Evolutionary conservation across 2,888 invertebrate species (phyloP).

Genomic region (Idaea aversata): DNA sequence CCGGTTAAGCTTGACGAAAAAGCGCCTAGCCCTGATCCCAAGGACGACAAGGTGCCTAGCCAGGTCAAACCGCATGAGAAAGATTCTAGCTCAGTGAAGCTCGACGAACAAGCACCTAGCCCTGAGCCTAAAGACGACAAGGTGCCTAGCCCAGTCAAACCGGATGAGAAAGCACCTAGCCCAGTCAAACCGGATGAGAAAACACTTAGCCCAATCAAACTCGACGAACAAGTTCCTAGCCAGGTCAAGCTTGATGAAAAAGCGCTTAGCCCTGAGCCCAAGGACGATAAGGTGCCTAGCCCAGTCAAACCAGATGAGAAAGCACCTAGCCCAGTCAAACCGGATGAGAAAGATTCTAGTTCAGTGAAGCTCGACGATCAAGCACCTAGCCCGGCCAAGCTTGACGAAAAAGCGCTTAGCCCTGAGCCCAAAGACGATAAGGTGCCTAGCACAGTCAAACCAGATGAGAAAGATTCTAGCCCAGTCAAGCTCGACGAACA

Average conservation of each 20-base stretch:
- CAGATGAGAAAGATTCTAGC: conserved; percentile 3
- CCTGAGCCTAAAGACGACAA: conserved; percentile 13
- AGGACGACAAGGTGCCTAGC: conserved; percentile 4
- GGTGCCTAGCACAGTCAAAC: background rate
- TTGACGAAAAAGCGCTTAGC: conserved; percentile 12
- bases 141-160: conserved; percentile 15
- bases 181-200: conserved; percentile 17
- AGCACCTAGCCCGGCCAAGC: conserved; percentile 2
- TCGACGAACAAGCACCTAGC: conserved; percentile 12
- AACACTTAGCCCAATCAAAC: background rate
- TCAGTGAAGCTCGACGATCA: conserved; percentile 5
- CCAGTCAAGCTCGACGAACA: conserved; percentile 4
- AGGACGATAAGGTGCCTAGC: conserved; percentile 10
- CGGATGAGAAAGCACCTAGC: conserved; percentile 18
- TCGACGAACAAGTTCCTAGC: conserved; percentile 11
- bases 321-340: conserved; percentile 9
- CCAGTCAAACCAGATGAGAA: conserved; percentile 12
- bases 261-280: conserved; percentile 12
- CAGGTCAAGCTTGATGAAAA: conserved; percentile 17
- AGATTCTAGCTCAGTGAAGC: conserved; percentile 11
- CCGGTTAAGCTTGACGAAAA: conserved; percentile 17
- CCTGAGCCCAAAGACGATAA: conserved; percentile 5
- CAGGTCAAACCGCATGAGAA: conserved; percentile 15
- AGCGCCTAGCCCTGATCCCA: conserved; percentile 6
- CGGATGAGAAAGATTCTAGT: conserved; percentile 12